phyloP scores from a whole-genome alignment of 2,797 vertebrate genomes.

The Leptatherina wallacei region DNA sequence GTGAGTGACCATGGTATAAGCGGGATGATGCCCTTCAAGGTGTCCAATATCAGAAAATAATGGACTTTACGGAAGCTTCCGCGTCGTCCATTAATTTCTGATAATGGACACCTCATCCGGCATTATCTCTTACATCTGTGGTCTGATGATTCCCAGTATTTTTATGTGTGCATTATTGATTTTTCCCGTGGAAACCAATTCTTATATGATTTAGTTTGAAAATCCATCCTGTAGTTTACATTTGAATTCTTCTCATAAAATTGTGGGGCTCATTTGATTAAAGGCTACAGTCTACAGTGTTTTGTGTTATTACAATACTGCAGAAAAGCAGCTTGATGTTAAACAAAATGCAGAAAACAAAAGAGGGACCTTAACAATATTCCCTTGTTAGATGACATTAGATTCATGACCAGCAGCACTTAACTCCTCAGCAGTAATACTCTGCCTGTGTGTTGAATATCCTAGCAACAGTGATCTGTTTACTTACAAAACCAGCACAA shows the following conservation, averaged over 20 bases:
- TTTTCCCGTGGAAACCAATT: too few relatives aligned
- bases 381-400: neutral
- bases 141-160: too few relatives aligned
- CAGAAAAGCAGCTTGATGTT: neutral
- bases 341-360: neutral
- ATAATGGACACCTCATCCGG: too few relatives aligned
- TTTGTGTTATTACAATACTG: neutral
- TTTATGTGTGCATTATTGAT: too few relatives aligned
- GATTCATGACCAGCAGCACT: neutral
- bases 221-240: neutral
- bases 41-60: too few relatives aligned
- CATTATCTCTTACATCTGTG: too few relatives aligned
- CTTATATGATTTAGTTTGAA: neutral
- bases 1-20: too few relatives aligned
- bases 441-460: slow-evolving; percentile 38
- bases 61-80: too few relatives aligned
- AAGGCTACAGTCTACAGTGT: neutral
- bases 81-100: too few relatives aligned
- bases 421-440: slow-evolving; percentile 23
- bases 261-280: neutral
- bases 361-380: slow-evolving; percentile 1
- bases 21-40: too few relatives aligned
- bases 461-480: slow-evolving; percentile 71
- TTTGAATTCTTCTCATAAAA: neutral
- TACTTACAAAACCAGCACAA: slow-evolving; percentile 37